Evolutionary conservation across 2,888 invertebrate species (phyloP).

Genomic region (Thumatha senex): DNA sequence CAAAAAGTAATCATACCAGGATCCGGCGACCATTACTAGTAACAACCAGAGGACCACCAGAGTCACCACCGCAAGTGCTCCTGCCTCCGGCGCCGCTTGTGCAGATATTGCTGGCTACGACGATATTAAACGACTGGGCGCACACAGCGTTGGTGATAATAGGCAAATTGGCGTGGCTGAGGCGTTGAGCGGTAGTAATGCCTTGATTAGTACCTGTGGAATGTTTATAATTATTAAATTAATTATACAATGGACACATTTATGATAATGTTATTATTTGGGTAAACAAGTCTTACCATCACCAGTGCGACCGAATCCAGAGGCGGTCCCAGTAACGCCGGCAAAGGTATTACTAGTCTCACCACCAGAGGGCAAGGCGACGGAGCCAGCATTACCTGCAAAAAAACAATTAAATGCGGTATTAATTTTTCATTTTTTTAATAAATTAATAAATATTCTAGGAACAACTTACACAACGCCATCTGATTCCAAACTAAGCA

Average conservation of each 20-base stretch:
- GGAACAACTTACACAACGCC: too few species aligned
- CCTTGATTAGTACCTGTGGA: background rate
- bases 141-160: slow-evolving; percentile 1
- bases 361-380: slow-evolving; percentile 42
- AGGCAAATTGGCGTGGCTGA: slow-evolving; percentile 1
- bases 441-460: too few species aligned
- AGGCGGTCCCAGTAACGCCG: slow-evolving; percentile 47
- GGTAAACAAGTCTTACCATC: slow-evolving; percentile 33
- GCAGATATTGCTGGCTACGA: background rate
- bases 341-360: slow-evolving; percentile 41
- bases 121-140: background rate
- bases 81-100: background rate
- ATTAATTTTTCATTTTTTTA: too few species aligned
- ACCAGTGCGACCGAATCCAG: slow-evolving; percentile 55
- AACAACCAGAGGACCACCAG: slow-evolving; percentile 5
- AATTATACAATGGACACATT: background rate
- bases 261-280: background rate
- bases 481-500: too few species aligned
- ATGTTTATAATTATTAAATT: background rate
- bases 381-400: slow-evolving; percentile 34
- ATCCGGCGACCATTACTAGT: slow-evolving; percentile 32
- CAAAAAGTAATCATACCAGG: background rate
- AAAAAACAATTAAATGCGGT: too few species aligned
- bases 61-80: slow-evolving; percentile 2
- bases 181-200: background rate